Conservation (phyloP, 2,888 invertebrate species). For the Philhelius pedissequus region DNA sequence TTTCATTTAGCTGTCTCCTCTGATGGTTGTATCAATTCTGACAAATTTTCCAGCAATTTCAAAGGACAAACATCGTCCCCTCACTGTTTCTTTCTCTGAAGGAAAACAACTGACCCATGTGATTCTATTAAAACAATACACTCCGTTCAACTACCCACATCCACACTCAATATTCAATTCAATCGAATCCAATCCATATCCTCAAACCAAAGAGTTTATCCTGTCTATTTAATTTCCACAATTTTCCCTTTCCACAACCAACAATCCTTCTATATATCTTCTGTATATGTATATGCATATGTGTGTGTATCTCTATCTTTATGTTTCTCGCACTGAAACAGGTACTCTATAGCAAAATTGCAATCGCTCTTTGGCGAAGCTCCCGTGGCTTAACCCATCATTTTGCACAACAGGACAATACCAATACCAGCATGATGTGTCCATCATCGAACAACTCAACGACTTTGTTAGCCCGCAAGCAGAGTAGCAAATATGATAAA, state of each 20-base stretch:
- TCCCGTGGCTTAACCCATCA: slow-evolving; percentile 83
- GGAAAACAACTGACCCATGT: background rate
- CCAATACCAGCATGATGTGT: slow-evolving; percentile 75
- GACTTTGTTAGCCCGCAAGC: slow-evolving; percentile 76
- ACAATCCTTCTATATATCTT: background rate
- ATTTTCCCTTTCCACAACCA: background rate
- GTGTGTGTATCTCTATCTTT: background rate
- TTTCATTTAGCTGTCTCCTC: background rate
- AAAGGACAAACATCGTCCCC: background rate
- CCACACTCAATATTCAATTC: background rate
- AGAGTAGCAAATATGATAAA: slow-evolving; percentile 79
- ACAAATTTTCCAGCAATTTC: background rate
- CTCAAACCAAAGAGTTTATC: background rate
- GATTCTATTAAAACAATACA: slow-evolving; percentile 5
- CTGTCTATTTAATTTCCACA: slow-evolving; percentile 32
- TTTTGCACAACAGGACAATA: slow-evolving; percentile 75
- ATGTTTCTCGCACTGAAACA: slow-evolving; percentile 72
- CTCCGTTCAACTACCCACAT: background rate
- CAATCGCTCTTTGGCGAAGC: slow-evolving; percentile 90
- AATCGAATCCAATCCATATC: background rate
- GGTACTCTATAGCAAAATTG: slow-evolving; percentile 91
- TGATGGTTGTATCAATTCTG: background rate
- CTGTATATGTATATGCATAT: background rate
- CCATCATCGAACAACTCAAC: slow-evolving; percentile 71
- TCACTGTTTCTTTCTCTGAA: background rate